Conservation (phyloP, 2,888 invertebrate species). For the Dugesia japonica region DNA sequence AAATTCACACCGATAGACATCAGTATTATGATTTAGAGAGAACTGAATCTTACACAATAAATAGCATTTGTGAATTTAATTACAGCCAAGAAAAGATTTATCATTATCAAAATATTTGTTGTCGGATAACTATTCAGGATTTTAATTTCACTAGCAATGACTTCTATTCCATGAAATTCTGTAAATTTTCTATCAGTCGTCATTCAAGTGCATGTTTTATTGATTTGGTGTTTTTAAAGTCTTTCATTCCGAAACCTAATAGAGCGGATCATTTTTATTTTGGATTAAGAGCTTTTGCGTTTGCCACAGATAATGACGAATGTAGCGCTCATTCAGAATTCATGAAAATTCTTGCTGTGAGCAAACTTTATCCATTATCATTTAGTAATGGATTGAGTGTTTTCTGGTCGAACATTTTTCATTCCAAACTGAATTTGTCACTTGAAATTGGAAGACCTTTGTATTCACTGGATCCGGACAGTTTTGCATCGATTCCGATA, state of each 20-base stretch:
- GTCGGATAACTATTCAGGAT: slow-evolving; percentile 2
- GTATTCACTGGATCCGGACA: no score
- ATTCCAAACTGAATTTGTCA: no score
- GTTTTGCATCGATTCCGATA: not conserved
- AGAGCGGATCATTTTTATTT: not conserved
- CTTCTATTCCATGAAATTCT: not conserved
- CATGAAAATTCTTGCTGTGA: not conserved
- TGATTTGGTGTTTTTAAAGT: slow-evolving; percentile 1
- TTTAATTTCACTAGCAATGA: not conserved
- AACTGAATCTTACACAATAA: not conserved
- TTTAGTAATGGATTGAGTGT: no score
- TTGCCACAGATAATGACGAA: not conserved
- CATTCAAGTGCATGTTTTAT: slow-evolving; percentile 2
- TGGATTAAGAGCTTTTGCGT: not conserved
- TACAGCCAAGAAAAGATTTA: not conserved
- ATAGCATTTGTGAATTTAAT: not conserved
- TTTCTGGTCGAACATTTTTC: no score
- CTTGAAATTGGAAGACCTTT: no score
- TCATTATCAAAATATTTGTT: not conserved
- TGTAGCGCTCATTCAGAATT: not conserved
- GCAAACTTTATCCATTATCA: no score
- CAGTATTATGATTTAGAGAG: not conserved
- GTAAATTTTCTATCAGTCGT: not conserved
- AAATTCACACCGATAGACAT: not conserved
- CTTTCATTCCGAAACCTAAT: slow-evolving; percentile 6